These are phyloP conservation scores for Fukomys damarensis DNA, from an alignment of 2,113 vertebrate species.

Conservation along the genomic window DNA sequence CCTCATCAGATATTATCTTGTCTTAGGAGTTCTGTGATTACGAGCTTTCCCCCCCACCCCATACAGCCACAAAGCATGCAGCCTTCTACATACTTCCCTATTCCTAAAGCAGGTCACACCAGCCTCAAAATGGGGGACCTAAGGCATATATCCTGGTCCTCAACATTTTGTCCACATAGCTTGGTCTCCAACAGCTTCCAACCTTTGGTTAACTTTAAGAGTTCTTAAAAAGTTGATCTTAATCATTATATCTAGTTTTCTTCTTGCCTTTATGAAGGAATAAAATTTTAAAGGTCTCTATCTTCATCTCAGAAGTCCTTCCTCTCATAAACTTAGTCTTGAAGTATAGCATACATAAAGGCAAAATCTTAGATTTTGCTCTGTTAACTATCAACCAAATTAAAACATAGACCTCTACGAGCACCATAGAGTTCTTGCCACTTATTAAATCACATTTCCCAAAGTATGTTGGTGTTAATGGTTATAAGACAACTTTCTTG, in stretches of 20 bases:
- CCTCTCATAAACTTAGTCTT: not conserved
- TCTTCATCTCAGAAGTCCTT: constrained; percentile 5
- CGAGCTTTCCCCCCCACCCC: no score
- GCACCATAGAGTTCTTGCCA: not conserved
- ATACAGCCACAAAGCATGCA: no score
- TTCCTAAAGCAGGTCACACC: no score
- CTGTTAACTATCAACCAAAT: not conserved
- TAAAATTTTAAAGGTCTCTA: not conserved
- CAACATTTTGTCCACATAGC: no score
- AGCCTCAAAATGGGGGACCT: no score
- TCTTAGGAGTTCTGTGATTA: no score
- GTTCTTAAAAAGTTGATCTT: not conserved
- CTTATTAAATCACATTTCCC: not conserved
- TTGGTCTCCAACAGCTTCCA: not conserved
- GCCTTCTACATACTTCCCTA: no score
- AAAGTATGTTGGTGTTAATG: not conserved
- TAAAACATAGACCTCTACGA: not conserved
- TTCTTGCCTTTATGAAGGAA: not conserved
- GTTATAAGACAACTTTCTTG: not conserved
- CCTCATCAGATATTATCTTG: no score
- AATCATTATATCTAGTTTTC: not conserved
- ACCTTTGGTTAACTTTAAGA: not conserved
- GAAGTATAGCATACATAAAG: not conserved
- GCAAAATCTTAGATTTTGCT: not conserved
- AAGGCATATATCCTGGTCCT: no score